Conservation (phyloP, 2,888 invertebrate genomes). For the Itoplectis maculator region DNA sequence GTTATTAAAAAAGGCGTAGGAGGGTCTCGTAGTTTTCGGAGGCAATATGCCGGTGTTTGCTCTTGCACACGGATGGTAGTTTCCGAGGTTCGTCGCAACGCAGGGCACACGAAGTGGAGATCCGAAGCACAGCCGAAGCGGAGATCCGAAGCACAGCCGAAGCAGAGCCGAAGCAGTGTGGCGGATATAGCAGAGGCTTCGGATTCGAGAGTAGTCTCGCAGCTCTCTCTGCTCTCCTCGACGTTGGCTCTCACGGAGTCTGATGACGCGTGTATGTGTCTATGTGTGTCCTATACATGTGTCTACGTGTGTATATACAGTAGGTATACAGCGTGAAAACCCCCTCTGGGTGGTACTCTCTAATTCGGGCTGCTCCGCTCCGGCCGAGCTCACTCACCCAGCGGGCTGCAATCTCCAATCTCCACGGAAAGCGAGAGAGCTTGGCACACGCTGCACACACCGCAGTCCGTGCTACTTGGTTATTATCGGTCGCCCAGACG, state of each 20-base stretch:
- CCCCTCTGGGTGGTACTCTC: constrained; percentile 31
- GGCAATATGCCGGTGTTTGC: constrained; percentile 77
- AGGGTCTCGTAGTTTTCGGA: constrained; percentile 77
- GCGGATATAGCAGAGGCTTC: constrained; percentile 25
- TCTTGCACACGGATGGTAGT: constrained; percentile 53
- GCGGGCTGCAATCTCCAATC: constrained; percentile 50
- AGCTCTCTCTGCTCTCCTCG: constrained; percentile 21
- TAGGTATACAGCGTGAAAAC: constrained; percentile 38
- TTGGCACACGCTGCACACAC: constrained; percentile 60
- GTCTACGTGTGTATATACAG: constrained; percentile 11
- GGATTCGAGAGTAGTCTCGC: constrained; percentile 15
- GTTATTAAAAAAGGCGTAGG: constrained; percentile 80
- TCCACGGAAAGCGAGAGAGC: constrained; percentile 35
- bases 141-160: too few species aligned
- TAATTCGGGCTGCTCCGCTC: constrained; percentile 34
- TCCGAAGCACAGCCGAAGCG: too few species aligned
- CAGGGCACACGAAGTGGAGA: constrained; percentile 25
- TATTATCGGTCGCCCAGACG: constrained; percentile 78
- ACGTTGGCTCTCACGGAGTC: not conserved
- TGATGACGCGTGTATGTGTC: constrained; percentile 23
- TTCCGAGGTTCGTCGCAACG: not conserved
- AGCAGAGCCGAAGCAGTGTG: too few species aligned
- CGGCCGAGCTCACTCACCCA: constrained; percentile 36
- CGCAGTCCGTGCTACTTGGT: constrained; percentile 73
- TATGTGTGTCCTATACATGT: too few species aligned